These are phyloP conservation scores for Hypselothyrea guttata DNA, from an alignment of 2,888 invertebrate genomes.

Conservation along the genomic window DNA sequence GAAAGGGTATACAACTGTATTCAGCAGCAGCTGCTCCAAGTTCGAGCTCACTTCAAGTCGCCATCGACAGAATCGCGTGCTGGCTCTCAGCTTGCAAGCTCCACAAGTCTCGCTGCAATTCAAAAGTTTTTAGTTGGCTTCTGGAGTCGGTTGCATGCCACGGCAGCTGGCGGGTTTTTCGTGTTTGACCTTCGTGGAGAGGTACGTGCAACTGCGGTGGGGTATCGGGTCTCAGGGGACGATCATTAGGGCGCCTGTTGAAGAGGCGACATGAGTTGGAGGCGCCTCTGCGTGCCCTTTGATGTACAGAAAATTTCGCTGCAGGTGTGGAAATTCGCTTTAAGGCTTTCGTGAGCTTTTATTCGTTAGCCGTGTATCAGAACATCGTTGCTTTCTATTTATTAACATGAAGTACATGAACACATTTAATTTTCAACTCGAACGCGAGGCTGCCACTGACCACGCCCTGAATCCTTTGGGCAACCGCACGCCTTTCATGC, in stretches of 20 bases:
- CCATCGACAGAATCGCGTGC: constrained; percentile 66
- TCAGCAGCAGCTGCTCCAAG: constrained; percentile 41
- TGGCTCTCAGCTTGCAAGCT: constrained; percentile 22
- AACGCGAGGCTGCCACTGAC: constrained; percentile 20
- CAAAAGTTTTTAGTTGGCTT: constrained; percentile 32
- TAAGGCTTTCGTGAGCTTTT: constrained; percentile 26
- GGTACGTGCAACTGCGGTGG: constrained; percentile 8
- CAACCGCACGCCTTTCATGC: constrained; percentile 39
- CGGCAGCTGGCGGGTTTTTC: constrained; percentile 15
- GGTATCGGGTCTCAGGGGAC: not conserved
- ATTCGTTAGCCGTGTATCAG: not conserved
- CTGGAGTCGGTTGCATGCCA: constrained; percentile 38
- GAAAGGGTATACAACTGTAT: constrained; percentile 13
- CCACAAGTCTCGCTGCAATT: constrained; percentile 37
- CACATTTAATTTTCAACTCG: constrained; percentile 28
- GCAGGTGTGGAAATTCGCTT: constrained; percentile 58
- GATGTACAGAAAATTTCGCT: constrained; percentile 26
- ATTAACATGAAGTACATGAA: constrained; percentile 18
- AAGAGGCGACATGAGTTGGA: constrained; percentile 38
- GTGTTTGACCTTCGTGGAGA: not conserved
- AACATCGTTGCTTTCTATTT: constrained; percentile 6
- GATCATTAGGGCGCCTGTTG: constrained; percentile 48
- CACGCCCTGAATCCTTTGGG: constrained; percentile 38
- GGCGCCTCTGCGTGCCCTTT: constrained; percentile 42
- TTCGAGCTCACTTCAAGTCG: no score